Evolutionary conservation across 2,888 invertebrate genomes (phyloP), one percentile per base, ranked within the genome.

Genomic region (Pycnomerus fuliginosus): DNA sequence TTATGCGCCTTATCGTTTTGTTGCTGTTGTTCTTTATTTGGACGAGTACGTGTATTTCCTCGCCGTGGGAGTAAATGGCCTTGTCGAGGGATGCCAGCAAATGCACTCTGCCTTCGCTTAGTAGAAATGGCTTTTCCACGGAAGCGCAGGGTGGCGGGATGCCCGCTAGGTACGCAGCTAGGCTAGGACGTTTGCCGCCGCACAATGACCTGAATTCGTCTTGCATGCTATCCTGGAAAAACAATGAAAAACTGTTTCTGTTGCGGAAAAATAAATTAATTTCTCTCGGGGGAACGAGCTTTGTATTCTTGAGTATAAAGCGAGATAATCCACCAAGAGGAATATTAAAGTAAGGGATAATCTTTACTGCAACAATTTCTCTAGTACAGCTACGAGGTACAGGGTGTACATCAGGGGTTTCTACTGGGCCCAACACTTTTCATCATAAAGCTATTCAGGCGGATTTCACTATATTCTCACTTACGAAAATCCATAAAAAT

Each of bases 21-120:
- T 84, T 85, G 59, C 90, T 90, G 63, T 86, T 85, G 70, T 93
- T 92, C 56, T 80, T 80, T 44, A 92, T 78, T 52, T 80, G 76
- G 22, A 91, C 82, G 58, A 80, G 82, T 3, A 91, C 87, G 53
- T 79, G 76, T 52, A 93, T 80, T 17, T 84, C 80, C 63, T 92
- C 91, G 3, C 89, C 91, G 64, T 91, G 90, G 2, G 84, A 83
- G 70, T 91, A 92, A 61, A 85, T 83, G 16, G 86, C 84, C 62
- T 86, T 87, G 71, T 92, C 87, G 58, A 93, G 74, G 63, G 83
- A 83, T 1, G 90, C 90, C 63, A 87, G 85, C 32, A 93, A 70
- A 54, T 83, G 80, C 48, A 93, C 84, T 52, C 85, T 81, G 33
- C 92, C 92, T 56, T 90, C 90, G 58, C 89, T 90, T 35, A 92